These are phyloP conservation scores for Procambarus clarkii DNA, from an alignment of 1,140 invertebrate species.

Conservation along the genomic window DNA sequence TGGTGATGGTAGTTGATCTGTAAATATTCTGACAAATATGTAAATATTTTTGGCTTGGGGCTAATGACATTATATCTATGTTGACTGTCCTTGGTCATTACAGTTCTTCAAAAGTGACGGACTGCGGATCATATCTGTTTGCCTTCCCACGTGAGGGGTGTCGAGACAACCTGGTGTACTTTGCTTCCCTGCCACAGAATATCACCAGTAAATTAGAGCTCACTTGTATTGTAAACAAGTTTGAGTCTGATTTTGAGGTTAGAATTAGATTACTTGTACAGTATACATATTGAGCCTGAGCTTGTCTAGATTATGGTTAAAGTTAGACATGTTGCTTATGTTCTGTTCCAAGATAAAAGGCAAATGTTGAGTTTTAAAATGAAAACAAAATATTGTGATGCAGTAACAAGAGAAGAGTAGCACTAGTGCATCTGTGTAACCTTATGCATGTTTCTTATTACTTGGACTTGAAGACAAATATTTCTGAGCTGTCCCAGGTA, in stretches of 20 bases:
- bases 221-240: conserved; percentile 88
- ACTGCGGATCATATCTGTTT: conserved; percentile 92
- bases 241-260: conserved; percentile 96
- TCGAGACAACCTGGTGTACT: conserved; percentile 91
- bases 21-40: neutral
- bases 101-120: conserved; percentile 81
- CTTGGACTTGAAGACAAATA: too few species aligned
- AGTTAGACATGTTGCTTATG: neutral
- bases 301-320: neutral
- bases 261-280: conserved; percentile 71
- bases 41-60: neutral
- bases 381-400: neutral
- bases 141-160: conserved; percentile 88
- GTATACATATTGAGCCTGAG: neutral
- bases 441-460: too few species aligned
- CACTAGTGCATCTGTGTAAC: neutral
- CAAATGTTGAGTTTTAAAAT: neutral
- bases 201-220: conserved; percentile 82
- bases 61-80: neutral
- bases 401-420: neutral
- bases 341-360: neutral
- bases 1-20: neutral
- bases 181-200: conserved; percentile 77
- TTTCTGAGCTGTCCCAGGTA: too few species aligned
- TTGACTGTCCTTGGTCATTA: neutral